Conservation (phyloP, 2,888 invertebrate species). For the Drosophila mimica region DNA sequence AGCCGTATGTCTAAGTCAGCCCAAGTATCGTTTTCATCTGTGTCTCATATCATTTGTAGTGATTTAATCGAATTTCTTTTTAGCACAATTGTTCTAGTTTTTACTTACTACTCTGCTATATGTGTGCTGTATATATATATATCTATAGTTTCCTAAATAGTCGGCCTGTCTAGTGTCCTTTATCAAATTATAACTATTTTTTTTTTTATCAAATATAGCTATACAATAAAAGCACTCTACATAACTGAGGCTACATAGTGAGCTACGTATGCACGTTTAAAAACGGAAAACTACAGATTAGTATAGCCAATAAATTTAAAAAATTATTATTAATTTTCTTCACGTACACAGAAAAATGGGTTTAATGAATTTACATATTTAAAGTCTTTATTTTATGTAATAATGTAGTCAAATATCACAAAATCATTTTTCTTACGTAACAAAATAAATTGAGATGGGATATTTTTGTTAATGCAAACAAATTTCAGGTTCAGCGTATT, state of each 20-base stretch:
- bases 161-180: constrained; percentile 23
- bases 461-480: background rate
- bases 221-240: constrained; percentile 22
- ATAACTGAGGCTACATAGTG: constrained; percentile 5
- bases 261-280: background rate
- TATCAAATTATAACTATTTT: constrained; percentile 5
- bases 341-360: background rate
- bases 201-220: background rate
- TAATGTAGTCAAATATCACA: background rate
- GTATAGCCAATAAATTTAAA: background rate
- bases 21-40: constrained; percentile 43
- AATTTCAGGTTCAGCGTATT: background rate
- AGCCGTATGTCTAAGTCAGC: constrained; percentile 55
- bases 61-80: constrained; percentile 20
- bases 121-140: constrained; percentile 3
- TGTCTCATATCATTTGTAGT: constrained; percentile 67
- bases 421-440: background rate
- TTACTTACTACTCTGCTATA: constrained; percentile 16
- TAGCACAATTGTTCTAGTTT: constrained; percentile 16
- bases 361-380: background rate
- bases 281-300: background rate
- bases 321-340: background rate
- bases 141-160: constrained; percentile 26
- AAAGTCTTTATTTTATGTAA: background rate
- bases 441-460: background rate